Evolutionary conservation across 2,113 vertebrate genomes (phyloP), one percentile per base, ranked within the genome.

Genomic region (Cercopithecus mona): DNA sequence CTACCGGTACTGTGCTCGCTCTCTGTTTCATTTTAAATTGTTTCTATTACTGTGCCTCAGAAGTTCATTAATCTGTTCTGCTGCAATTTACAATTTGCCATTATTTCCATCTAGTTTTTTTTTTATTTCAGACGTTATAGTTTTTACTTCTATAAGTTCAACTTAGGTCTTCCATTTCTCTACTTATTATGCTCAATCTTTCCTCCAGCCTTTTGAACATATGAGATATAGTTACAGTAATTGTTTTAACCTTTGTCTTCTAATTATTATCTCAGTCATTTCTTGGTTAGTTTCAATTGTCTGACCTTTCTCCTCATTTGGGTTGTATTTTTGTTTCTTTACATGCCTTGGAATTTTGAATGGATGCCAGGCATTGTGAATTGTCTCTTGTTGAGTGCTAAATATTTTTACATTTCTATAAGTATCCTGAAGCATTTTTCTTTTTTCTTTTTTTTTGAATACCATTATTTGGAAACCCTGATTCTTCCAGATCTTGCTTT

Each of bases 91-190:
- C 64, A 83, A 64, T 45, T 25, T 72, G 38, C 11, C 52, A 40
- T 55, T 55, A 88, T 64, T 83, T 83, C 40, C 23, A 38, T n/a
- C 23, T 22, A n/a, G 30, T 30, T 1, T 30, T 50, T 16, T 86
- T 52, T 83, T 82, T 32, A 64, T 61, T 43, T 90, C n/a, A 64
- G 82, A 68, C 48, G 64, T 73, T 73, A 27, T 4, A 81, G 35
- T 76, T 93, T 93, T 85, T n/a, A 57, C 45, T 18, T 96, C 35
- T n/a, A 75, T 57, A 52, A 76, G 79, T 45, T 81, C 84, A 89
- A 17, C 8, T 45, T 48, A 68, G 23, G 38, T 70, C 83, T 78
- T 59, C 64, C 23, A 38, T 61, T 40, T 90, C 61, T 92, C 81
- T 52, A 45, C 22, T 52, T 89, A 82, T 48, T 40, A 61, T 48